phyloP scores from a whole-genome alignment of 2,888 invertebrate genomes.

The Hololepta plana region DNA sequence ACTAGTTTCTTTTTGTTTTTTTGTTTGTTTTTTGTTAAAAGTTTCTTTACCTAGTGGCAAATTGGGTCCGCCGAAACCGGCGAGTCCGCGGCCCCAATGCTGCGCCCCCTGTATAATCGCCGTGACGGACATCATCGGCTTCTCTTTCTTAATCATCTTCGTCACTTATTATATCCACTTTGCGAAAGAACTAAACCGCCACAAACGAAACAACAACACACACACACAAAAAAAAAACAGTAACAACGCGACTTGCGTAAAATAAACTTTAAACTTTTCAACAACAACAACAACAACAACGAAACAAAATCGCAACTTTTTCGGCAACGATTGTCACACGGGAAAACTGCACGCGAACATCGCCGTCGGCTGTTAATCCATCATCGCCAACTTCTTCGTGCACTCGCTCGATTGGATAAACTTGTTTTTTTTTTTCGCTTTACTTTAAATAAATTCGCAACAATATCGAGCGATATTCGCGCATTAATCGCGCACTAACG shows the following conservation, averaged over 20 bases:
- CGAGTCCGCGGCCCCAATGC: slow-evolving; percentile 44
- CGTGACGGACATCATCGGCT: slow-evolving; percentile 72
- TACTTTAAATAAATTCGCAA: no score
- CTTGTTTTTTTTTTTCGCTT: no score
- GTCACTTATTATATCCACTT: no score
- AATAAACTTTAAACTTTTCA: slow-evolving; percentile 5
- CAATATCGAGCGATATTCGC: no score
- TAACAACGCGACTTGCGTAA: slow-evolving; percentile 1
- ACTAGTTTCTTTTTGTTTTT: no score
- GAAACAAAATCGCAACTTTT: slow-evolving; percentile 3
- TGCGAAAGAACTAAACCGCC: slow-evolving; percentile 8
- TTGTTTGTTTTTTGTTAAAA: no score
- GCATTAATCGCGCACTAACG: no score
- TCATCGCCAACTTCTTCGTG: no score
- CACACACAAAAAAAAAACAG: slow-evolving; percentile 4
- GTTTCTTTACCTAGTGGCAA: slow-evolving; percentile 19
- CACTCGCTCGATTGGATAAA: no score
- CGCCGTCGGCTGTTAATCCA: no score
- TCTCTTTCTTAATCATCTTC: slow-evolving; percentile 68
- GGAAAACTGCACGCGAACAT: no score
- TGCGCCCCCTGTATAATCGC: slow-evolving; percentile 55
- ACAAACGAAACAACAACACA: slow-evolving; percentile 11
- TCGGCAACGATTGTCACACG: no score
- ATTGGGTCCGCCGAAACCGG: slow-evolving; percentile 25
- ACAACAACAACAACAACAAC: slow-evolving; percentile 5